Percentiles rank a stretch among this genome's conserved stretches.
phyloP scores from a whole-genome alignment of 2,797 vertebrate species.

The Vireo griseus region DNA sequence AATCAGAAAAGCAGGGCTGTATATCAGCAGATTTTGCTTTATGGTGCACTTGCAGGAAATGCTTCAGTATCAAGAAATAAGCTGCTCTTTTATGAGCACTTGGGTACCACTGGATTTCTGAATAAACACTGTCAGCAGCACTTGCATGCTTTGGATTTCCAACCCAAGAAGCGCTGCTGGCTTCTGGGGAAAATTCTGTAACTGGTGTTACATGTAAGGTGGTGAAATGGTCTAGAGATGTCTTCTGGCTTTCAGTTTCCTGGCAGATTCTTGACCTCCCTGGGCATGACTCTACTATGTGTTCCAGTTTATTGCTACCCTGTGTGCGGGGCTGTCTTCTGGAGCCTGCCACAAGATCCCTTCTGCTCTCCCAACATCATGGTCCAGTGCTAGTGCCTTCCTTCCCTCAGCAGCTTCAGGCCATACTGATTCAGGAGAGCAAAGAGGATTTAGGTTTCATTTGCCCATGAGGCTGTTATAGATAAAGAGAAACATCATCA shows the following conservation, averaged over 20 bases:
- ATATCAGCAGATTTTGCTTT: background rate
- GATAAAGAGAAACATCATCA: background rate
- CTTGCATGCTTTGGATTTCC: fast-evolving
- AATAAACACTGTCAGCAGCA: background rate
- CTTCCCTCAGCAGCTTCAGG: fast-evolving
- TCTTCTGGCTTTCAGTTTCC: background rate
- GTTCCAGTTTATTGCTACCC: background rate
- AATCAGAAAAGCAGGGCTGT: background rate
- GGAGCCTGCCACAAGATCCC: background rate
- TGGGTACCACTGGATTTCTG: background rate
- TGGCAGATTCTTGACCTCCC: background rate
- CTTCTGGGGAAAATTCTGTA: background rate
- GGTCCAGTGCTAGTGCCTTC: background rate
- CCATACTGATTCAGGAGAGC: fast-evolving
- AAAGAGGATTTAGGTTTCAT: background rate
- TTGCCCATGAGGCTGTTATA: background rate
- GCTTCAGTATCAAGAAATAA: background rate
- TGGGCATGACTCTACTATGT: fast-evolving
- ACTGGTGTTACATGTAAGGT: fast-evolving
- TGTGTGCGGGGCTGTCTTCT: fast-evolving
- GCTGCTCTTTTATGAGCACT: background rate
- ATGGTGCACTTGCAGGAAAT: background rate
- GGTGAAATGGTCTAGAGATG: background rate
- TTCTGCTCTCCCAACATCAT: background rate
- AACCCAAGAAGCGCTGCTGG: background rate